A percentile compares a stretch with the other conserved stretches of the same genome.
Evolutionary conservation across 2,797 vertebrate genomes (phyloP).

Genomic region (Heterohyrax brucei): DNA sequence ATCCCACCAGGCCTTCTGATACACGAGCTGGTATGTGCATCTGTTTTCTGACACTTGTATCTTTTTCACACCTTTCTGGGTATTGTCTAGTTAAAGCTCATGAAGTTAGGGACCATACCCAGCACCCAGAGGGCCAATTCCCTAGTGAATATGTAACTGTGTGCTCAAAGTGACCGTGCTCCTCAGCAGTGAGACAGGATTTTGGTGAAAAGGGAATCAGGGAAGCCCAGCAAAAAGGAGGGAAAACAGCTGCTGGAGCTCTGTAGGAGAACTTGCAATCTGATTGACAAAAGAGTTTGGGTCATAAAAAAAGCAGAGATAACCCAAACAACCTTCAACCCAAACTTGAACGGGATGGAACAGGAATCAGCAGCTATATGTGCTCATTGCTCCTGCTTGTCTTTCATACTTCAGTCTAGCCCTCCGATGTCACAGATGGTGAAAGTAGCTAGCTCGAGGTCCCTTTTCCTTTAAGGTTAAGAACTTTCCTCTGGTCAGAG

Average conservation of each 20-base stretch:
- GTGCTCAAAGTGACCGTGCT: slow-evolving; percentile 31
- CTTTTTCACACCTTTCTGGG: background rate
- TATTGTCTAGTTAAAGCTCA: slow-evolving; percentile 27
- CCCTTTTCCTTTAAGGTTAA: background rate
- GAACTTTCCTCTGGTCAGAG: background rate
- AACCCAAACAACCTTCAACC: background rate
- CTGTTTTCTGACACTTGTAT: slow-evolving; percentile 42
- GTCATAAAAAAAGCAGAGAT: background rate
- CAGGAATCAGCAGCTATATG: background rate
- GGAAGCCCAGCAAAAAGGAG: background rate
- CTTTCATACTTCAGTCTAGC: slow-evolving; percentile 17
- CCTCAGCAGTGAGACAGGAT: background rate
- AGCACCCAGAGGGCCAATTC: background rate
- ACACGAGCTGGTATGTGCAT: background rate
- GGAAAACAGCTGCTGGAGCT: background rate
- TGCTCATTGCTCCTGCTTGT: background rate
- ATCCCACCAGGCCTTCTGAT: background rate
- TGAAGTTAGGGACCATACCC: slow-evolving; percentile 27
- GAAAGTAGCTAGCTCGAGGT: background rate
- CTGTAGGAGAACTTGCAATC: background rate
- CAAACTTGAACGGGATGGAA: background rate
- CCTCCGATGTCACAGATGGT: slow-evolving; percentile 8
- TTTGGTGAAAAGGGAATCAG: slow-evolving; percentile 48
- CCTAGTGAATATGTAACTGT: slow-evolving; percentile 45
- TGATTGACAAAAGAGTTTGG: slow-evolving; percentile 31